phyloP scores from a whole-genome alignment of 2,888 invertebrate species.

The Rhimphoctona megacephalus region DNA sequence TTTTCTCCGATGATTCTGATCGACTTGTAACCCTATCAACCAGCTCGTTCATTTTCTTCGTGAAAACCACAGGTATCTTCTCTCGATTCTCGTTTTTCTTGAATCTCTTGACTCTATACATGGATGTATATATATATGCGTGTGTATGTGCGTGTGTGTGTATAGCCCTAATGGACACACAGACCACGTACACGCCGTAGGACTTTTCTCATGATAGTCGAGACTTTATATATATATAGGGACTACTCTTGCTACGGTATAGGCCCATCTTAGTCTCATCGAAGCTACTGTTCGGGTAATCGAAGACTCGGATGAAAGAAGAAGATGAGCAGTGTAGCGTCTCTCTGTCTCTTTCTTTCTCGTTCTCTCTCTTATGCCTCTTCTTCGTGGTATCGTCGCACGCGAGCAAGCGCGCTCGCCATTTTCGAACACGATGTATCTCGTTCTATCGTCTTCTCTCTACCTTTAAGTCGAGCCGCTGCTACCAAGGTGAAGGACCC shows the following conservation, averaged over 20 bases:
- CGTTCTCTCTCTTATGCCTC: slow-evolving; percentile 4
- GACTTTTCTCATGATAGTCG: slow-evolving; percentile 57
- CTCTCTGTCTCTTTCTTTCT: slow-evolving; percentile 6
- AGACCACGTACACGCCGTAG: slow-evolving; percentile 41
- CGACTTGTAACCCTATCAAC: slow-evolving; percentile 52
- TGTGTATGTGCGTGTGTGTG: not conserved
- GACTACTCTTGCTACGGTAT: slow-evolving; percentile 44
- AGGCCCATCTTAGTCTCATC: slow-evolving; percentile 63
- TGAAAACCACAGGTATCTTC: slow-evolving; percentile 26
- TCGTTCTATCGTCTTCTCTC: slow-evolving; percentile 65
- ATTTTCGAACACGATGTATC: slow-evolving; percentile 54
- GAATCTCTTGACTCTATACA: slow-evolving; percentile 49
- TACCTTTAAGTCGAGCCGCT: slow-evolving; percentile 76
- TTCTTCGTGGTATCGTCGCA: slow-evolving; percentile 59
- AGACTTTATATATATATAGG: slow-evolving; percentile 28
- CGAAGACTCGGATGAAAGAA: slow-evolving; percentile 35
- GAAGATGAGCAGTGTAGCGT: slow-evolving; percentile 20
- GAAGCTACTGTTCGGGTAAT: slow-evolving; percentile 63
- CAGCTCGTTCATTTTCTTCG: slow-evolving; percentile 55
- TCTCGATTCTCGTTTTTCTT: slow-evolving; percentile 53
- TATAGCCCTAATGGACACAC: slow-evolving; percentile 54
- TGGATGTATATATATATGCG: not conserved
- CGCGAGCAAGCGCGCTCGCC: slow-evolving; percentile 39
- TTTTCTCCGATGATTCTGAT: slow-evolving; percentile 47
- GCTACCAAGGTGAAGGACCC: slow-evolving; percentile 72